Evolutionary conservation across 2,113 vertebrate genomes (phyloP), one percentile per base, ranked within the genome.

Genomic region (Seriola aureovittata): DNA sequence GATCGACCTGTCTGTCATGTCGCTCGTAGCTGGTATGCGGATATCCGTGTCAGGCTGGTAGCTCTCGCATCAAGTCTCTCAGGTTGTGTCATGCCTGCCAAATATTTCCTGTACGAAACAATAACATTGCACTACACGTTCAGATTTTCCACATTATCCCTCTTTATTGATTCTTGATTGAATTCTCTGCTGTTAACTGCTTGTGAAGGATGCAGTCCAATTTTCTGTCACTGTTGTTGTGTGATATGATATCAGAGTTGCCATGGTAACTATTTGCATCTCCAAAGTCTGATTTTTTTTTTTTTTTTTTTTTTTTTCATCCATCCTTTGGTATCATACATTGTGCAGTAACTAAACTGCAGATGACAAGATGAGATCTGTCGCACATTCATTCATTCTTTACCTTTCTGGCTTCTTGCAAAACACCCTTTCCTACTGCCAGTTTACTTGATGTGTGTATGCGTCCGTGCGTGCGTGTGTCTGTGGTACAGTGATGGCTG

Each of bases 251-350:
- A 81, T 86, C 55, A 19, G 86, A 80, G 91, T 94, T 92, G 76
- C 85, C 88, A 93, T 92, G 93, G 93, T 23, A 93, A 94, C 93
- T 57, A 82, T 92, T 90, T 91, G 83, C 89, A 90, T 90, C 70
- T 87, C 81, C 81, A 65, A 78, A 83, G 76, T 87, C 86, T 86
- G 71, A 73, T 57, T 50, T 44, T 16, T 76, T 40, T 59, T 19
- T 59, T 60, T 76, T 11, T 65, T 68, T 66, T 11, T 64, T 46
- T 32, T 8, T 0, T 16, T 10, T 19, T 8, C 23, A 50, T 50
- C 58, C 29, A 29, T 71, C 63, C 54, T 81, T 85, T 87, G 82
- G 76, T 55, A 32, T 67, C 44, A 21, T 54, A 64, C 38, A 17
- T 71, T 67, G 8, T 70, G 78, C 82, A 52, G 77, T 48, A 82